These are phyloP conservation scores for Indri indri DNA, from an alignment of 2,113 vertebrate genomes.

Conservation along the genomic window DNA sequence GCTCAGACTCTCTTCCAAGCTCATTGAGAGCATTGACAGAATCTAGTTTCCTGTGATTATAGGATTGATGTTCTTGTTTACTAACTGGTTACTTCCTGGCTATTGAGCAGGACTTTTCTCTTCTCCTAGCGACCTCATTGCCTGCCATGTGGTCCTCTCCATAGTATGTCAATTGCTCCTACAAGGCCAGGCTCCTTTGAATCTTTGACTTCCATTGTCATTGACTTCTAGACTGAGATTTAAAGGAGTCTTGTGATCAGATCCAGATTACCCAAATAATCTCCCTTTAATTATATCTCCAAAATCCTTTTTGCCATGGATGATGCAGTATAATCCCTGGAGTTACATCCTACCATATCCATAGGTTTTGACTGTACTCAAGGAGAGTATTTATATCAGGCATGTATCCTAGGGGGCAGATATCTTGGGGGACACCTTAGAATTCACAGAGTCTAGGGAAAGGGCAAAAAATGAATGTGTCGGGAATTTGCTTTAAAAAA, in stretches of 20 bases:
- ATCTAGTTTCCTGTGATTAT: background rate
- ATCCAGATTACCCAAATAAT: background rate
- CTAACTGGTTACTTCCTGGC: background rate
- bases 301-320: background rate
- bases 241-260: background rate
- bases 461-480: background rate
- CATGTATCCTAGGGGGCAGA: rapidly evolving
- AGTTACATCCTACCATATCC: background rate
- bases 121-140: background rate
- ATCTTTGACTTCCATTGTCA: background rate
- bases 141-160: background rate
- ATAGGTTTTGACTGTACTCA: background rate
- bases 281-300: background rate
- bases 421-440: background rate
- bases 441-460: background rate
- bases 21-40: background rate
- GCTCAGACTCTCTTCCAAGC: rapidly evolving
- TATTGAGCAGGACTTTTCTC: no score
- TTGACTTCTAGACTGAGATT: background rate
- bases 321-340: background rate
- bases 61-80: background rate
- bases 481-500: background rate
- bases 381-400: background rate
- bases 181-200: background rate
- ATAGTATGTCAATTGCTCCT: background rate